These are phyloP conservation scores for Pachypeltis micranthus DNA, from an alignment of 1,140 invertebrate genomes.

Conservation along the genomic window DNA sequence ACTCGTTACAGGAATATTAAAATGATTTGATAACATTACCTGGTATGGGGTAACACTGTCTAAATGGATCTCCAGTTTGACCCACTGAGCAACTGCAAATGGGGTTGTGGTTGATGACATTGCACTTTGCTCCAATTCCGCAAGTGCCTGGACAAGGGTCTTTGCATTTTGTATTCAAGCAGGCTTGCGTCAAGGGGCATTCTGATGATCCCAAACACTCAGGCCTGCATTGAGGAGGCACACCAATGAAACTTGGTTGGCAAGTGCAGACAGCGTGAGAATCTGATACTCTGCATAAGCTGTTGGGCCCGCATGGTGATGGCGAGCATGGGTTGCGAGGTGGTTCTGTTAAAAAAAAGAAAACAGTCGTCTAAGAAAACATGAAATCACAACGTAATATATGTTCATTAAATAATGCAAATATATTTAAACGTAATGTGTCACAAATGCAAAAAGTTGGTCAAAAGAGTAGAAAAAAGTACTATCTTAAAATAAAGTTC, in stretches of 20 bases:
- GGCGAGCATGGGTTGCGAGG: conserved; percentile 37
- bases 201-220: conserved; percentile 69
- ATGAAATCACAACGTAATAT: too few species aligned
- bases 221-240: conserved; percentile 60
- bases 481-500: too few species aligned
- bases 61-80: conserved; percentile 44
- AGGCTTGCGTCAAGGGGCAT: conserved; percentile 62
- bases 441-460: too few species aligned
- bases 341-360: too few species aligned
- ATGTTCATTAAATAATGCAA: too few species aligned
- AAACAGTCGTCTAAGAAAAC: too few species aligned
- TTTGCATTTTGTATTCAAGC: conserved; percentile 61
- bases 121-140: conserved; percentile 59
- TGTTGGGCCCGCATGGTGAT: conserved; percentile 57
- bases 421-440: too few species aligned
- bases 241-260: conserved; percentile 43
- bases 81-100: conserved; percentile 41
- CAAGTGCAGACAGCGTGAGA: conserved; percentile 56
- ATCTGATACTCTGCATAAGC: conserved; percentile 52
- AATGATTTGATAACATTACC: conserved; percentile 20
- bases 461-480: too few species aligned
- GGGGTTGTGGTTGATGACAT: conserved; percentile 52
- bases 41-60: conserved; percentile 36
- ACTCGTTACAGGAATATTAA: too few species aligned
- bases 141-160: conserved; percentile 70